Evolutionary conservation across 1,140 invertebrate species (phyloP).

Genomic region (Plectrocnemia conspersa): DNA sequence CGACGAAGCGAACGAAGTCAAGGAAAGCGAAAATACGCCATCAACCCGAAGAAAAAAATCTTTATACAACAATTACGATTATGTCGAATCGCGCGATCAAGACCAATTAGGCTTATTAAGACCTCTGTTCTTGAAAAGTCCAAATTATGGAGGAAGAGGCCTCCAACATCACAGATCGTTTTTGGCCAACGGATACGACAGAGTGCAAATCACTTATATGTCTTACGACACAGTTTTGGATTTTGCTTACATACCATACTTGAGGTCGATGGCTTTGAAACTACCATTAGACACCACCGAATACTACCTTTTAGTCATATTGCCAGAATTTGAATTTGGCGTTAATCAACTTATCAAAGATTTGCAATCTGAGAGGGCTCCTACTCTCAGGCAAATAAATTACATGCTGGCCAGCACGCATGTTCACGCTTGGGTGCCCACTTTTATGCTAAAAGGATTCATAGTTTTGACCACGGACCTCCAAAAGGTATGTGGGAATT

Average conservation of each 20-base stretch:
- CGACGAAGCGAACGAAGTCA: constrained; percentile 10
- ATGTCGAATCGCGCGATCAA: constrained; percentile 40
- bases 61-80: constrained; percentile 44
- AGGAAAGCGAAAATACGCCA: constrained; percentile 10
- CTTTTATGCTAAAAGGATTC: constrained; percentile 71
- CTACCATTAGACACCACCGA: constrained; percentile 67
- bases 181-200: constrained; percentile 45
- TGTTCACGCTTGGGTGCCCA: constrained; percentile 69
- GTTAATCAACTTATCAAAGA: constrained; percentile 42
- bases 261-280: constrained; percentile 66
- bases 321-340: constrained; percentile 52
- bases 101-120: constrained; percentile 43
- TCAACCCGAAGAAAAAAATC: constrained; percentile 40
- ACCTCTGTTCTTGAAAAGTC: constrained; percentile 40
- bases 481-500: constrained; percentile 60
- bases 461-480: constrained; percentile 70
- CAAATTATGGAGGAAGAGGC: constrained; percentile 13
- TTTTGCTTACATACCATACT: constrained; percentile 65
- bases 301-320: constrained; percentile 59
- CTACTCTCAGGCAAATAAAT: constrained; percentile 60
- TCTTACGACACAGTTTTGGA: constrained; percentile 70
- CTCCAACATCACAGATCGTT: constrained; percentile 40
- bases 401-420: constrained; percentile 60
- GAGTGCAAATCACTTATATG: constrained; percentile 54
- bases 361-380: constrained; percentile 46